Percentiles rank a stretch among this genome's conserved stretches.
Evolutionary conservation across 2,888 invertebrate species (phyloP).

Genomic region (Serripes groenlandicus): DNA sequence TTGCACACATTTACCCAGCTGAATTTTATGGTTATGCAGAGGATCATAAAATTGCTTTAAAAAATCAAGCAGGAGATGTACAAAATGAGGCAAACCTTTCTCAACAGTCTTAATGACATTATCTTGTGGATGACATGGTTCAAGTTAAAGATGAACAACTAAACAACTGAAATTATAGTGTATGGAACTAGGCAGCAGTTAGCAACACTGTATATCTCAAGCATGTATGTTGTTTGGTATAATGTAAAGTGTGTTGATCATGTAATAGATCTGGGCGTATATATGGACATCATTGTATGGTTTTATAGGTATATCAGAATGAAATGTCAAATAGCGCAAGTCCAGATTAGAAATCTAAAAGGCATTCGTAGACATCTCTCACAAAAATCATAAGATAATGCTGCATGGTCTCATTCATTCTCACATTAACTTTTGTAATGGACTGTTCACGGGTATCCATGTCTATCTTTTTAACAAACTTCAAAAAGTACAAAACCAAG

Average conservation of each 20-base stretch:
- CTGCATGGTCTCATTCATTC: slow-evolving; percentile 25
- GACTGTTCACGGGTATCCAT: slow-evolving; percentile 22
- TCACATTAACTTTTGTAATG: slow-evolving; percentile 39
- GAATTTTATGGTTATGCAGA: slow-evolving; percentile 45
- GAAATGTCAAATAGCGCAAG: slow-evolving; percentile 43
- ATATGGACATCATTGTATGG: slow-evolving; percentile 37
- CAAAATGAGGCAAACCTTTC: slow-evolving; percentile 25
- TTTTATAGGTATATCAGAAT: slow-evolving; percentile 36
- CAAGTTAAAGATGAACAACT: slow-evolving; percentile 55
- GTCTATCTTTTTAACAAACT: slow-evolving; percentile 28
- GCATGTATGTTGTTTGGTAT: slow-evolving; percentile 15
- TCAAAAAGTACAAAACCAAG: slow-evolving; percentile 31
- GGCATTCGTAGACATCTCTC: slow-evolving; percentile 32
- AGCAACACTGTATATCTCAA: slow-evolving; percentile 13
- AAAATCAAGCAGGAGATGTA: slow-evolving; percentile 37
- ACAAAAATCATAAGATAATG: too few species aligned
- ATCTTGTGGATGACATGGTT: slow-evolving; percentile 48
- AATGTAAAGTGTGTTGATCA: slow-evolving; percentile 43
- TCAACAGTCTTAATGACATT: slow-evolving; percentile 34
- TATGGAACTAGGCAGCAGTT: slow-evolving; percentile 50
- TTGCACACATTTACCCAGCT: slow-evolving; percentile 33
- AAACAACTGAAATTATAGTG: slow-evolving; percentile 21
- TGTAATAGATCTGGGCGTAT: slow-evolving; percentile 40
- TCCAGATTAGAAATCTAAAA: slow-evolving; percentile 39
- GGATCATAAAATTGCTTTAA: slow-evolving; percentile 46